Evolutionary conservation across 1,140 invertebrate species (phyloP).

Genomic region (Trachymyrmex septentrionalis): DNA sequence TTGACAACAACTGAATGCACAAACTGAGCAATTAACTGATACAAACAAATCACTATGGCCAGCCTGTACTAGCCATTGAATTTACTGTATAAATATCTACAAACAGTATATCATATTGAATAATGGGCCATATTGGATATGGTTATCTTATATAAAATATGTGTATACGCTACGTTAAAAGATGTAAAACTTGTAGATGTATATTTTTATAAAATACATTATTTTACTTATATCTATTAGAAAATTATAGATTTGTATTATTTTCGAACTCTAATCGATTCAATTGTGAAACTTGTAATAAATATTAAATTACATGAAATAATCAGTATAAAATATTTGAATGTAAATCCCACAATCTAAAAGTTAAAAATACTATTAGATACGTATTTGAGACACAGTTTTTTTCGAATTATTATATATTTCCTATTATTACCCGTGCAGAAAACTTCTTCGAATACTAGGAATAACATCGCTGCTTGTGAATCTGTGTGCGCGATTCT

Average conservation of each 20-base stretch:
- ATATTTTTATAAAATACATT: neutral
- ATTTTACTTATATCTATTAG: neutral
- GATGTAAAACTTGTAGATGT: too few species aligned
- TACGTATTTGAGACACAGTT: neutral
- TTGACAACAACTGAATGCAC: too few species aligned
- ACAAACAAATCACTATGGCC: too few species aligned
- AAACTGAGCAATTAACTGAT: too few species aligned
- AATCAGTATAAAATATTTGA: constrained; percentile 1
- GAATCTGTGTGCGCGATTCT: constrained; percentile 12
- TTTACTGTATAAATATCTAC: too few species aligned
- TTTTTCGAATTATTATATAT: neutral
- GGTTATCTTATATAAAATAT: too few species aligned
- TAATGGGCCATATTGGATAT: too few species aligned
- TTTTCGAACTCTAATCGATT: neutral
- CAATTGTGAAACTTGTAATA: neutral
- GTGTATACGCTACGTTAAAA: too few species aligned
- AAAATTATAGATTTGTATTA: neutral
- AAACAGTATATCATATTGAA: too few species aligned
- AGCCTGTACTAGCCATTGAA: too few species aligned
- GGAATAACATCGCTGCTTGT: neutral
- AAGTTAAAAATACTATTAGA: neutral
- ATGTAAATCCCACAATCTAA: neutral
- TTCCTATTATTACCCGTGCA: neutral
- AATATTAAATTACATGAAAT: too few species aligned
- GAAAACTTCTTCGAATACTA: neutral